Conservation (phyloP, 1,140 invertebrate species). For the Aphis craccivora region DNA sequence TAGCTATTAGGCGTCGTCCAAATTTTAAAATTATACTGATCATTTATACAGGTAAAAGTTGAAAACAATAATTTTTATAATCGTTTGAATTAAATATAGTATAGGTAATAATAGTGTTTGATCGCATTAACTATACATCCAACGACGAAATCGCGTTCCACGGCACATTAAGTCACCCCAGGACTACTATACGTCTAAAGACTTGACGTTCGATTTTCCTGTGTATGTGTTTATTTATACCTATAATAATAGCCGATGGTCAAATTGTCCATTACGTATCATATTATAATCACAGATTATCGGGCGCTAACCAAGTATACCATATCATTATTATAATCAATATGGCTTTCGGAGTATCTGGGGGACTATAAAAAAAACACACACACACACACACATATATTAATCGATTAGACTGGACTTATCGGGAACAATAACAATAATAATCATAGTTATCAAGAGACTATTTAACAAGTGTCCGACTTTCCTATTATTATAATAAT, state of each 20-base stretch:
- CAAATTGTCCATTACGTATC: not conserved
- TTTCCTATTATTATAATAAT: not conserved
- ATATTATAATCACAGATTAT: not conserved
- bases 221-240: not conserved
- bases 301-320: not conserved
- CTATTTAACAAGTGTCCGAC: not conserved
- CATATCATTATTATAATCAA: conserved; percentile 7
- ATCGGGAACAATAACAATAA: not conserved
- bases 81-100: not conserved
- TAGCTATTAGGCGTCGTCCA: not conserved
- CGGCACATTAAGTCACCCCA: not conserved
- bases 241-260: not conserved
- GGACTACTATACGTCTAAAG: not conserved
- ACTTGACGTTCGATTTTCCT: not conserved
- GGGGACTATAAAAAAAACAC: not conserved
- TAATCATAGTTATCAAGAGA: not conserved
- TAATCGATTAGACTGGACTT: not conserved
- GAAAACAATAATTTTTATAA: not conserved
- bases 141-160: not conserved
- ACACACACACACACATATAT: not conserved
- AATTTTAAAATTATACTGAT: not conserved
- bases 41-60: not conserved
- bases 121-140: not conserved
- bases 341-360: not conserved
- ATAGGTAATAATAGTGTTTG: not conserved